A percentile compares a stretch with the other conserved stretches of the same genome.
Evolutionary conservation across 2,888 invertebrate species (phyloP).

Genomic region (Lamellibrachia columna): DNA sequence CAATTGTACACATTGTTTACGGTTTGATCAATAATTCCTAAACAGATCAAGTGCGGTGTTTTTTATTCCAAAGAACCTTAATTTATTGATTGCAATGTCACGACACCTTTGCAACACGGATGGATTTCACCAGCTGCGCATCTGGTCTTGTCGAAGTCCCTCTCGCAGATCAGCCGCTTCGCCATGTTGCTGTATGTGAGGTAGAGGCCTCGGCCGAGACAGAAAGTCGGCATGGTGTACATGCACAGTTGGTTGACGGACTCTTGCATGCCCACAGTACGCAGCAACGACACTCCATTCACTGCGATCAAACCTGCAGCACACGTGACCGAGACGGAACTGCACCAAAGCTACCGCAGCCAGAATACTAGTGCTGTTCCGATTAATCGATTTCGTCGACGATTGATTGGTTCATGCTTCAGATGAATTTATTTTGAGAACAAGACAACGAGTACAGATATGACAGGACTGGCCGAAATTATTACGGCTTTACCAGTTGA

Average conservation of each 20-base stretch:
- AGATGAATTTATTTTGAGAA: too few species aligned
- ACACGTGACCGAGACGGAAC: not conserved
- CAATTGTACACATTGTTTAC: not conserved
- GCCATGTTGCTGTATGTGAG: not conserved
- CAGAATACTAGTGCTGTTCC: too few species aligned
- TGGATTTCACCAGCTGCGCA: not conserved
- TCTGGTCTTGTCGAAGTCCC: not conserved
- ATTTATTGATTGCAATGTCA: not conserved
- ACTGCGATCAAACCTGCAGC: not conserved
- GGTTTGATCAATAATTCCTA: not conserved
- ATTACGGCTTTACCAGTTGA: too few species aligned
- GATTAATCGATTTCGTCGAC: too few species aligned
- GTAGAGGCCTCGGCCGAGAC: not conserved
- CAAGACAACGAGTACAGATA: too few species aligned
- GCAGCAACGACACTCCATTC: not conserved
- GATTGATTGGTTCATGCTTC: too few species aligned
- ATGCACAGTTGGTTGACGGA: not conserved
- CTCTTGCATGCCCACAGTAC: not conserved
- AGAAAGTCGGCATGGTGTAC: not conserved
- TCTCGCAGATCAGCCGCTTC: not conserved
- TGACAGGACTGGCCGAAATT: too few species aligned
- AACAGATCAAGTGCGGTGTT: not conserved
- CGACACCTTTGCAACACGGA: not conserved
- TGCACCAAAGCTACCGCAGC: too few species aligned
- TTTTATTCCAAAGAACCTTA: not conserved